These are phyloP conservation scores for Gandaritis pyraliata DNA, from an alignment of 2,888 invertebrate species.

Conservation along the genomic window DNA sequence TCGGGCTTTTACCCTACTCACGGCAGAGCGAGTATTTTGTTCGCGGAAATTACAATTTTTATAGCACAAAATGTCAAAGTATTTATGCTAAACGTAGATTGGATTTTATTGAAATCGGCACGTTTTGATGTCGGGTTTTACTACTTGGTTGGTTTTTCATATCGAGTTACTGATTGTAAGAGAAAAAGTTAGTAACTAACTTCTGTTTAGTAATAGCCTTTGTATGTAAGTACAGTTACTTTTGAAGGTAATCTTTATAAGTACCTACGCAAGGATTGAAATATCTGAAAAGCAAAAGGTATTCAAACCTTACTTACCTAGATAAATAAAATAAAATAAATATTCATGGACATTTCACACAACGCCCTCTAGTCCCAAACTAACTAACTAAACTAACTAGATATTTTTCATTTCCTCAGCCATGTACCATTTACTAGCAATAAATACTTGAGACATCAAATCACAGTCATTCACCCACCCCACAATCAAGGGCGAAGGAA, in stretches of 20 bases:
- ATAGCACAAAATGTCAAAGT: constrained; percentile 35
- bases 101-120: constrained; percentile 23
- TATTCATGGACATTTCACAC: too few relatives aligned
- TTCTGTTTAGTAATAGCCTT: too few relatives aligned
- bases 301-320: too few relatives aligned
- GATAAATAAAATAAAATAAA: too few relatives aligned
- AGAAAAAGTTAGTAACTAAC: too few relatives aligned
- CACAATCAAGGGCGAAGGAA: constrained; percentile 30
- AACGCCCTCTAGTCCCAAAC: too few relatives aligned
- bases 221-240: too few relatives aligned
- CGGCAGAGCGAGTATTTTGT: constrained; percentile 38
- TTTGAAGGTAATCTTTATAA: too few relatives aligned
- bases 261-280: too few relatives aligned
- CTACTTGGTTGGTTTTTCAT: constrained; percentile 1
- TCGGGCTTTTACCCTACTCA: constrained; percentile 31
- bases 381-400: too few relatives aligned
- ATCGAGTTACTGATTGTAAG: neutral
- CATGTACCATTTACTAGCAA: neutral
- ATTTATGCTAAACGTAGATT: constrained; percentile 14
- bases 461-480: constrained; percentile 24
- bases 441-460: constrained; percentile 8
- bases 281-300: too few relatives aligned
- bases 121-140: constrained; percentile 8
- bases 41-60: constrained; percentile 41
- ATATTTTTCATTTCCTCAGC: too few relatives aligned